Conservation (phyloP, 2,113 vertebrate genomes). For the Tachycineta bicolor region DNA sequence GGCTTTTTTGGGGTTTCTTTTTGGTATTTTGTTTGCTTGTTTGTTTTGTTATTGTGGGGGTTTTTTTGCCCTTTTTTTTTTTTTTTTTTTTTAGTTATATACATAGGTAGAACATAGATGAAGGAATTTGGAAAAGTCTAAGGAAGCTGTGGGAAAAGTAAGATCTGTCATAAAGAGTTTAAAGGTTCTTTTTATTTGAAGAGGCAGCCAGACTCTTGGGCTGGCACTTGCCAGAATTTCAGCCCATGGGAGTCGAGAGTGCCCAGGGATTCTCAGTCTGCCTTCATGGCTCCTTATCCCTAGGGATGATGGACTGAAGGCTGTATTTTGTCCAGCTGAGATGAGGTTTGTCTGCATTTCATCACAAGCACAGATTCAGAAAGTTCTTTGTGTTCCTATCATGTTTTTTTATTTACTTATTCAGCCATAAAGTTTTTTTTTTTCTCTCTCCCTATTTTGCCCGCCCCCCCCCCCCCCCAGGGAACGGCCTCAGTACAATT, state of each 20-base stretch:
- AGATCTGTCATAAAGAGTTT: not conserved
- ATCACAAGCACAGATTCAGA: not conserved
- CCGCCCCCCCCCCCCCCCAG: no score
- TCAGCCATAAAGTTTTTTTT: not conserved
- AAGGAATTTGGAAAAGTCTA: not conserved
- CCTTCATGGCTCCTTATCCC: not conserved
- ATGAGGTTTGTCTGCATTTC: not conserved
- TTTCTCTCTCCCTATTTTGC: not conserved
- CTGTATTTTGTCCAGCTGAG: not conserved
- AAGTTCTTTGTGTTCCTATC: rapidly evolving
- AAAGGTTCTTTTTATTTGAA: not conserved
- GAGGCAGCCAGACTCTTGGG: not conserved
- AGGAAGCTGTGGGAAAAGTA: not conserved
- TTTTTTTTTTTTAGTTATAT: not conserved
- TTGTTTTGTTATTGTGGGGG: not conserved
- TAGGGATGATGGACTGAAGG: no score
- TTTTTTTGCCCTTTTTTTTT: no score
- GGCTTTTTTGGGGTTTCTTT: not conserved
- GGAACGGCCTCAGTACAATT: not conserved
- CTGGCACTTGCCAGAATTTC: not conserved
- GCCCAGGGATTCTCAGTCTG: not conserved
- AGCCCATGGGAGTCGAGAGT: not conserved
- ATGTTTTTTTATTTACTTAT: not conserved
- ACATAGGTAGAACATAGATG: not conserved
- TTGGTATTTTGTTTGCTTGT: not conserved